A percentile compares a stretch with the other conserved stretches of the same genome.
Evolutionary conservation across 2,113 vertebrate species (phyloP).

Genomic region (Sylvicapra grimmia): DNA sequence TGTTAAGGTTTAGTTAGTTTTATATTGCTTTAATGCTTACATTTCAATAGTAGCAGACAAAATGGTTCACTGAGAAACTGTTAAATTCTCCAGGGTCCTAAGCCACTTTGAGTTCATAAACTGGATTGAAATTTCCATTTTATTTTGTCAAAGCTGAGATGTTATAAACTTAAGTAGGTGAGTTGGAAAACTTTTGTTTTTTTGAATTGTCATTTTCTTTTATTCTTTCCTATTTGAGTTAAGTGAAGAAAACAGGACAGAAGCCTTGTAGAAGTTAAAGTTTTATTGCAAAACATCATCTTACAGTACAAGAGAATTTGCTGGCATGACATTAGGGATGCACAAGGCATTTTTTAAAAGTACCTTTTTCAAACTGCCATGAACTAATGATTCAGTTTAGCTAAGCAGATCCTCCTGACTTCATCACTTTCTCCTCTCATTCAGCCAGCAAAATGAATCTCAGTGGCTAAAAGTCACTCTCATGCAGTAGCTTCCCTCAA

Average conservation of each 20-base stretch:
- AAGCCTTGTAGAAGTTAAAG: background rate
- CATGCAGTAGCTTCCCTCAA: background rate
- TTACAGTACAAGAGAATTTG: background rate
- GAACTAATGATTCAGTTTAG: background rate
- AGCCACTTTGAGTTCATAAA: conserved; percentile 65
- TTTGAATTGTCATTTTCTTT: background rate
- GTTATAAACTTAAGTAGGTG: conserved; percentile 23
- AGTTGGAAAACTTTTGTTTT: conserved; percentile 15
- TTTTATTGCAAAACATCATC: background rate
- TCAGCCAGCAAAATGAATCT: background rate
- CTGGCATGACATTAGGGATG: background rate
- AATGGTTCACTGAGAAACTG: conserved; percentile 70
- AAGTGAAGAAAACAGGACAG: conserved; percentile 21
- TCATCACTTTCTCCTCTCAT: background rate
- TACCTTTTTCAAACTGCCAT: background rate
- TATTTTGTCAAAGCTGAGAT: conserved; percentile 14
- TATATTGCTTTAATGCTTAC: conserved; percentile 73
- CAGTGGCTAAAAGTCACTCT: background rate
- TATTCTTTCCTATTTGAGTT: background rate
- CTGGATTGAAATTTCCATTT: conserved; percentile 44
- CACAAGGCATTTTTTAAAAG: background rate
- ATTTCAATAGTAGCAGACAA: conserved; percentile 72
- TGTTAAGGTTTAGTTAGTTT: conserved; percentile 72
- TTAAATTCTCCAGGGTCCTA: conserved; percentile 68
- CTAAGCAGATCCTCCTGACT: background rate